Base-by-base conservation (phyloP, 2,888 invertebrate species). In the Lepeophtheirus nordmannii region DNA sequence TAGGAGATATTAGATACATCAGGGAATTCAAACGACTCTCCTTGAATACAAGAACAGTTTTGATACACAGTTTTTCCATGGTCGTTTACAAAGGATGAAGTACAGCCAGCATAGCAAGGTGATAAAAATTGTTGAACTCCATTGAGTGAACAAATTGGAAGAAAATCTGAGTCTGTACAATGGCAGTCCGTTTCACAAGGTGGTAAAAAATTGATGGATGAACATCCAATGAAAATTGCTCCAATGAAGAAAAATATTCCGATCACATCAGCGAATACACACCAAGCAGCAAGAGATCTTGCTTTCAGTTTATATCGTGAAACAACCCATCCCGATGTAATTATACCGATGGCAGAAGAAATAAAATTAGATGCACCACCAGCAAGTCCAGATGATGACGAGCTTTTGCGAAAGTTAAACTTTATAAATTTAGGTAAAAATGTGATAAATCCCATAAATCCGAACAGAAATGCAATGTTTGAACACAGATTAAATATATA, bases 81-180 rank as follows among this genome's bases (percentile, higher is more conserved):
- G 5, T 46, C 53, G 8, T 46, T 46, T 8, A n/a, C 53, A 22
- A 17, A 58, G 5, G 58, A 22, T 12, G 72, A 70, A 9, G 74
- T 74, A 72, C 86, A 87, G 1, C 86, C 86, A 2, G 86, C 86
- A 71, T 83, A 82, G 73, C 87, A 87, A 0, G 86, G 84, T 0
- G 83, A 84, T 72, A 82, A 86, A 73, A 80, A 86, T 0, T 82
- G 83, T 9, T 77, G 74, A 0, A 71, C 74, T 11, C 78, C 76
- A 68, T 79, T 79, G 68, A 76, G 76, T 1, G 81, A 73, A 71
- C 85, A 85, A 38, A 85, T 79, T 0, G 85, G 85, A 67, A 80
- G 78, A 71, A 84, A 85, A 60, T 76, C 74, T 9, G 68, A 56
- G 8, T 71, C 70, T 65, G 72, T 63, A 71, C 77, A 77, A 8